Conservation (phyloP, 1,140 invertebrate genomes). For the Panulirus ornatus region DNA sequence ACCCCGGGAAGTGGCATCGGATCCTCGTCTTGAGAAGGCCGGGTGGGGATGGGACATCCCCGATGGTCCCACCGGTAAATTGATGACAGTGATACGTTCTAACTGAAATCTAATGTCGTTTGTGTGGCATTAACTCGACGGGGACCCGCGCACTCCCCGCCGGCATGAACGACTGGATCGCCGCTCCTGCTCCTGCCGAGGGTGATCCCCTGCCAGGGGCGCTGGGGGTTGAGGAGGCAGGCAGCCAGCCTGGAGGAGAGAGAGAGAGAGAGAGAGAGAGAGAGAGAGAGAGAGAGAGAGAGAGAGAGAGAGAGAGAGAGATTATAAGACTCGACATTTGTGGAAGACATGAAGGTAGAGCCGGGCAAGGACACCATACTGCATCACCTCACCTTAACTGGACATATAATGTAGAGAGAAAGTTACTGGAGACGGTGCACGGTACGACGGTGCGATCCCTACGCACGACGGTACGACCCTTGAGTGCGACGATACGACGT, state of each 20-base stretch:
- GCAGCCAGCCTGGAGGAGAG: background rate
- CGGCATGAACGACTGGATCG: slow-evolving; percentile 20
- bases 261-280: slow-evolving; percentile 10
- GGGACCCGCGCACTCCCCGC: slow-evolving; percentile 22
- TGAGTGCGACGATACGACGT: no score
- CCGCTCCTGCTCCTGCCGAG: slow-evolving; percentile 1
- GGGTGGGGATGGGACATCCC: background rate
- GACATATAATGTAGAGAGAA: no score
- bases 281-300: background rate
- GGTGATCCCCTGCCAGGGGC: background rate
- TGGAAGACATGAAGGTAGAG: no score
- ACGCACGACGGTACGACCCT: no score
- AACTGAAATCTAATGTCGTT: slow-evolving; percentile 72
- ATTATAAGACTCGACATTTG: background rate
- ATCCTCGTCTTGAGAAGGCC: background rate
- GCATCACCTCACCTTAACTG: no score
- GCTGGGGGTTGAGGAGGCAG: background rate
- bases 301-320: background rate
- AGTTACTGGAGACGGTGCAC: no score
- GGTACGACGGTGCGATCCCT: no score
- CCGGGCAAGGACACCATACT: no score
- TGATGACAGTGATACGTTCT: slow-evolving; percentile 70
- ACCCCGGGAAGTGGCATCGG: no score
- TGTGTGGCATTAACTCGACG: slow-evolving; percentile 60
- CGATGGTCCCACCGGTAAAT: slow-evolving; percentile 43